Conservation (phyloP, 2,888 invertebrate species). For the Rhagium mordax region DNA sequence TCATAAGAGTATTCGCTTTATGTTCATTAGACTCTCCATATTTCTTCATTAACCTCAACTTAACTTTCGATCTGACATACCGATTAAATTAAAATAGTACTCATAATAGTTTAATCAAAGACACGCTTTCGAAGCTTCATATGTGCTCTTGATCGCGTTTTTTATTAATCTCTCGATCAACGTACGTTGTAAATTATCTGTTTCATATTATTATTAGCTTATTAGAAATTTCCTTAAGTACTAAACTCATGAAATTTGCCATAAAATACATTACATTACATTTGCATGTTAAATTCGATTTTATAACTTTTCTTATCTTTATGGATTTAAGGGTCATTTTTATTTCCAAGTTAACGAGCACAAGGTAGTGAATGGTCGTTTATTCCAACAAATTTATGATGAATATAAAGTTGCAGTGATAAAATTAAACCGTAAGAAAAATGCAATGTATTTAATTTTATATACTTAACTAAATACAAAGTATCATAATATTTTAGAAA, state of each 20-base stretch:
- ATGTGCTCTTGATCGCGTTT: too few species aligned
- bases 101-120: too few species aligned
- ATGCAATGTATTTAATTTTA: not conserved
- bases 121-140: too few species aligned
- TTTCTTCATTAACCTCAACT: too few species aligned
- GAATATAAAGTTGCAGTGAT: not conserved
- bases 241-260: conserved; percentile 1
- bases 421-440: not conserved
- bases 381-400: conserved; percentile 8
- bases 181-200: not conserved
- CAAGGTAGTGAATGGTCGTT: not conserved
- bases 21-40: too few species aligned
- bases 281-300: conserved; percentile 12
- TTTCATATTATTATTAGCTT: not conserved
- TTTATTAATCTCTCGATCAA: too few species aligned
- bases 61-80: too few species aligned
- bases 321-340: conserved; percentile 13
- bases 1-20: too few species aligned
- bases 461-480: not conserved
- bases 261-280: conserved; percentile 5
- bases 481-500: not conserved
- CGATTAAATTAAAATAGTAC: too few species aligned
- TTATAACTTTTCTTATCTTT: conserved; percentile 15
- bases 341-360: conserved; percentile 2
- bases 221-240: not conserved